Base-by-base conservation (phyloP, 2,113 vertebrate genomes). In the Hippocampus guttulatus region DNA sequence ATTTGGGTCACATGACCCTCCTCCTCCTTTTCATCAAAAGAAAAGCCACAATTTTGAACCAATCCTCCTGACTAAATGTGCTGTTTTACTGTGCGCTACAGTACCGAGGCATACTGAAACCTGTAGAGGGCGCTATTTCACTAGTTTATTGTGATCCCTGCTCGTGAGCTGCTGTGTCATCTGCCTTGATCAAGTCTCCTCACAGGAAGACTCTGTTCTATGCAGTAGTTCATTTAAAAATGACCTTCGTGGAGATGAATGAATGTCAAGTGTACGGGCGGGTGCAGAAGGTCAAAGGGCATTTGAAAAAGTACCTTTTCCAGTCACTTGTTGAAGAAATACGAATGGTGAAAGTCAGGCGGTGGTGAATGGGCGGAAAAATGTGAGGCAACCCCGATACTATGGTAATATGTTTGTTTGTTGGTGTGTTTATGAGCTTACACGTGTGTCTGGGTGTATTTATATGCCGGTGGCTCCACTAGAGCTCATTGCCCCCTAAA, bases 401-500 rank as follows among this genome's bases (percentile, higher is more conserved):
- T 52, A 58, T 8, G 25, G 51, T 8, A 57, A 33, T 68, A 27
- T 65, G 51, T 60, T 68, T 69, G 66, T 73, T 69, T 54, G 71
- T 69, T 27, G 52, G n/a, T 71, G 45, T 80, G 65, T 60, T 23
- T 71, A 63, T 65, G 67, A 30, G 67, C 6, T 9, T n/a, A 41
- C 25, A 38, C 18, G 68, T 68, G 66, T 77, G 81, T 75, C 73
- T 77, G 64, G 49, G 75, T 83, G 78, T 88, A 84, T 88, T 88
- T 88, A 81, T 88, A 88, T 78, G 81, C 83, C 75, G 75, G 83
- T 85, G 88, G 87, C 89, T 87, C 88, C 88, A 87, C 75, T 70
- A 75, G 83, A 89, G 88, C 88, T 88, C 80, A 89, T 88, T 90
- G 88, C 84, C 81, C 86, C 82, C 85, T 89, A 87, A 90, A 89